These are phyloP conservation scores for Trachurus trachurus DNA, from an alignment of 2,797 vertebrate genomes.

Conservation along the genomic window DNA sequence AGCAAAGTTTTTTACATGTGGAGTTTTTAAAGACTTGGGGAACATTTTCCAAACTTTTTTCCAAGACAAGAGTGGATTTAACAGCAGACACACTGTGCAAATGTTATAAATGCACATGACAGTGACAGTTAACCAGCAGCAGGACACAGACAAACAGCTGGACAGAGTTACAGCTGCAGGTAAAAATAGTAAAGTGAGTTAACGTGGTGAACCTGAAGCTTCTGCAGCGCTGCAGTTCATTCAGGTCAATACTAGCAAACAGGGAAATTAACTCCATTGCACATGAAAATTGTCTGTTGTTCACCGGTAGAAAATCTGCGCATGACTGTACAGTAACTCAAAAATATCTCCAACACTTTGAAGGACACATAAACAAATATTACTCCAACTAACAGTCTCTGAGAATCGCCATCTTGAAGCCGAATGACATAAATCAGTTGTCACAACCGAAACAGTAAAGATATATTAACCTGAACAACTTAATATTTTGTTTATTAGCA, in stretches of 20 bases:
- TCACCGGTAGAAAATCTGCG: neutral
- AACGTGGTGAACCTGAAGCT: neutral
- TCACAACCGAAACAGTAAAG: fast-evolving
- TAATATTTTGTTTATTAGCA: fast-evolving
- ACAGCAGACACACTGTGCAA: no score
- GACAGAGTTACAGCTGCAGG: neutral
- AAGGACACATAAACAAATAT: neutral
- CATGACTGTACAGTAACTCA: no score
- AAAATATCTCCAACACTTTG: neutral
- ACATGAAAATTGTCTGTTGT: no score
- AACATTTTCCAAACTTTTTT: no score
- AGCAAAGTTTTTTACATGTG: no score
- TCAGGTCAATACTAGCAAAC: no score
- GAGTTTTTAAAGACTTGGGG: no score
- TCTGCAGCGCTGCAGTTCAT: neutral
- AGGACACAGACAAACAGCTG: no score
- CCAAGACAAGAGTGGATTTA: no score
- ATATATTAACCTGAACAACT: fast-evolving
- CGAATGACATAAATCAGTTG: neutral
- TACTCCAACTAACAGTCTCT: no score
- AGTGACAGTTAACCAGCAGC: no score
- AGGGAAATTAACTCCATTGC: no score
- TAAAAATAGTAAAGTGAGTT: neutral
- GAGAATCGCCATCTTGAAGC: fast-evolving
- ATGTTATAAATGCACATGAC: neutral